Base-by-base conservation (phyloP, 2,797 vertebrate genomes). In the Graptemys geographica region DNA sequence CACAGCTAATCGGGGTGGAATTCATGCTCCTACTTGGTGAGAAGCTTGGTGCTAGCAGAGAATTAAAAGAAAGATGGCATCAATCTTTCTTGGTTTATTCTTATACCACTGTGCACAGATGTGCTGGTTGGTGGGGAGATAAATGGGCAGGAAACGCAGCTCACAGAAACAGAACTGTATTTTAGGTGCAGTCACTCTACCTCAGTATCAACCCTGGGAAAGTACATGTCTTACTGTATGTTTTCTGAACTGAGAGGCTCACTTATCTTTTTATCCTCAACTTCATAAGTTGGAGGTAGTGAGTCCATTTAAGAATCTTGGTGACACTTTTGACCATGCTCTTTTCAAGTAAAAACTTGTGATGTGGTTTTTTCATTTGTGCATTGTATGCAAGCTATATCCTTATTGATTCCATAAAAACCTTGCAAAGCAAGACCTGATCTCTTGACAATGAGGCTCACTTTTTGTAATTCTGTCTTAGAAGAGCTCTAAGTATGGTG, bases 311-410 rank as follows among this genome's bases (percentile, higher is more conserved):
- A 78, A 28, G 44, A 78, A 28, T 8, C 7, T 49, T 49, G 41
- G 44, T 44, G 41, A 78, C 27, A 49, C 44, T 78, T 47, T 78
- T 78, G 74, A 49, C 41, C 25, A 49, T 72, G 21, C 86, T 28
- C 15, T 86, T 78, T 10, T 82, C 4, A 65, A 21, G 76, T 37
- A 2, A 0, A 65, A 31, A 12, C 37, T 28, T 57, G 80, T 13
- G 8, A 41, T 2, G 4, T 41, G 13, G 0, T 3, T 31, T 4
- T 79, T 10, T 10, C 3, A 47, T 23, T 41, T 3, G 4, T 72
- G 69, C 74, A 41, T n/a, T 21, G 2, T 0, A 0, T 53, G 23
- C 7, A 79, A 74, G 8, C 5, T 65, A 23, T 79, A 62, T 82
- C 2, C 2, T 13, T 72, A 87, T 78, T 15, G 49, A 11, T 52